phyloP scores from a whole-genome alignment of 35 echinoderm and acorn worm genomes.

The Ophioderma brevispina region DNA sequence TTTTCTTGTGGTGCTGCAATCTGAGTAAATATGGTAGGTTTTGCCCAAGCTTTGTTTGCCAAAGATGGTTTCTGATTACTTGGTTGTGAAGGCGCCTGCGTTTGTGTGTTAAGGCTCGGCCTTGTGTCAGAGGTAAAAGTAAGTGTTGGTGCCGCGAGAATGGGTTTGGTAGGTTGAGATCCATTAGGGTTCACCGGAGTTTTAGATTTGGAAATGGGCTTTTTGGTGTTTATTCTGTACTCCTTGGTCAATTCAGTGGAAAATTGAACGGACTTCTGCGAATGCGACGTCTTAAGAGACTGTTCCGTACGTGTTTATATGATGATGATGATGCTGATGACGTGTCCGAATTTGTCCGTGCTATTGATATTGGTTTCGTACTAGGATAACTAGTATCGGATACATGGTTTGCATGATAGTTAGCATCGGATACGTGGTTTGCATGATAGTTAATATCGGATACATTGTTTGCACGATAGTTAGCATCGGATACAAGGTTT shows the following conservation, averaged over 20 bases:
- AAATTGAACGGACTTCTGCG: not conserved
- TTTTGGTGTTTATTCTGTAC: not conserved
- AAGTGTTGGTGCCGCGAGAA: not conserved
- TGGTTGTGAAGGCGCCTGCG: not conserved
- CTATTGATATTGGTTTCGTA: too few relatives aligned
- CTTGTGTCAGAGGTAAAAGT: not conserved
- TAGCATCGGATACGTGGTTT: too few relatives aligned
- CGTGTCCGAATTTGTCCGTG: too few relatives aligned
- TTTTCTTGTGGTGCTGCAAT: not conserved
- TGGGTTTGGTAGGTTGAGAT: not conserved
- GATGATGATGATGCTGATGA: too few relatives aligned
- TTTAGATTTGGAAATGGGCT: not conserved
- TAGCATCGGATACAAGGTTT: too few relatives aligned
- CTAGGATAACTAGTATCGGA: too few relatives aligned
- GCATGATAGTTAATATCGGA: too few relatives aligned
- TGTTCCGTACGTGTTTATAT: too few relatives aligned
- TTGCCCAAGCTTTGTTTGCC: not conserved
- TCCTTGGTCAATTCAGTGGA: not conserved
- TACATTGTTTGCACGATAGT: too few relatives aligned
- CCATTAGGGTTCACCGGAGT: not conserved
- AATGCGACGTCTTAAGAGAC: not conserved
- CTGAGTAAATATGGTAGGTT: not conserved
- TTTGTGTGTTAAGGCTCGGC: not conserved
- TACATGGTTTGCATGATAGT: too few relatives aligned
- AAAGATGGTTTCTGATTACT: not conserved